phyloP scores from a whole-genome alignment of 2,888 invertebrate genomes.

The Dichetophora obliterata region DNA sequence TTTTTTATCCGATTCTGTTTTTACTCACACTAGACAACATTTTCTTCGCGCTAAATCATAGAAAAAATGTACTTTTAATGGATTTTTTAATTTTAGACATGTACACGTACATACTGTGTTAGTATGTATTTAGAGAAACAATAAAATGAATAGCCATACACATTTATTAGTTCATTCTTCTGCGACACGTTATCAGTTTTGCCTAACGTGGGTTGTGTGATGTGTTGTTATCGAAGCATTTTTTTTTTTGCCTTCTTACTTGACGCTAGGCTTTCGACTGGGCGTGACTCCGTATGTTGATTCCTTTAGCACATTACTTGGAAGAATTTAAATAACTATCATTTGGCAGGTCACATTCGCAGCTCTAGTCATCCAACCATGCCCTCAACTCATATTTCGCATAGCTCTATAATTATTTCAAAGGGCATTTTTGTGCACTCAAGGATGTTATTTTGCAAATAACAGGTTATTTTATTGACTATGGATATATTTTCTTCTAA shows the following conservation, averaged over 20 bases:
- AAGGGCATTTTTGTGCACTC: conserved; percentile 4
- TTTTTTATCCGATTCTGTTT: too few species aligned
- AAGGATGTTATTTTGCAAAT: conserved; percentile 23
- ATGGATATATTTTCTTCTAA: too few species aligned
- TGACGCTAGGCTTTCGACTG: not conserved
- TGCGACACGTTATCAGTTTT: too few species aligned
- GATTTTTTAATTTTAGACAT: not conserved
- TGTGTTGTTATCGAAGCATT: not conserved
- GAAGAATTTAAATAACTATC: not conserved
- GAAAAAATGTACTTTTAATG: not conserved
- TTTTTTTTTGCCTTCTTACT: not conserved
- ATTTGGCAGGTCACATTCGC: too few species aligned
- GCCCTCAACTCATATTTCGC: not conserved
- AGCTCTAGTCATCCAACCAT: not conserved
- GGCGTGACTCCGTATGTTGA: not conserved
- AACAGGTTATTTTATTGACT: conserved; percentile 23
- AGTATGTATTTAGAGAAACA: not conserved
- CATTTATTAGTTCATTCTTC: too few species aligned
- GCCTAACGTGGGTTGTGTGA: too few species aligned
- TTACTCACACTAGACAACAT: not conserved
- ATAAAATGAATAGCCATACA: too few species aligned
- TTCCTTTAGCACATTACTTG: not conserved
- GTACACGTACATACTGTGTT: not conserved
- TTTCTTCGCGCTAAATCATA: not conserved
- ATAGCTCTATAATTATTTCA: not conserved